Conservation (phyloP, 1,140 invertebrate genomes). For the Sitophilus oryzae region DNA sequence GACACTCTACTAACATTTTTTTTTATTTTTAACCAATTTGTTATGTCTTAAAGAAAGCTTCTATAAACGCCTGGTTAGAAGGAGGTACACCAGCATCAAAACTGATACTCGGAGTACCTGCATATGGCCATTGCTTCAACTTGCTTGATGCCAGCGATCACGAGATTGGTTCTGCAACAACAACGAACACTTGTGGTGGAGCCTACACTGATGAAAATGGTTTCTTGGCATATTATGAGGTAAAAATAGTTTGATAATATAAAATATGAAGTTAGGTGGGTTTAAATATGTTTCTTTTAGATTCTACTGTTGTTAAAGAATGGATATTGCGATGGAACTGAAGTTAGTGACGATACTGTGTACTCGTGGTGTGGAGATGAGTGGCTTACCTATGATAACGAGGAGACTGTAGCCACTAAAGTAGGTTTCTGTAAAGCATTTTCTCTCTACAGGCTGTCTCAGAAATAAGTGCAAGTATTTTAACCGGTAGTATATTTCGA, state of each 20-base stretch:
- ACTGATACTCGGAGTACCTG: slow-evolving; percentile 58
- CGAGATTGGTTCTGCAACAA: slow-evolving; percentile 45
- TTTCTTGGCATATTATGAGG: slow-evolving; percentile 39
- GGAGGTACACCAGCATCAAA: slow-evolving; percentile 50
- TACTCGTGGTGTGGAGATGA: slow-evolving; percentile 14
- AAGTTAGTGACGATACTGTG: slow-evolving; percentile 3
- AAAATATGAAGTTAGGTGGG: too few relatives aligned
- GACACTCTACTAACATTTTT: too few relatives aligned
- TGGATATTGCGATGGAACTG: neutral
- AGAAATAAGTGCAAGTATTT: too few relatives aligned
- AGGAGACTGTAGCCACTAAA: slow-evolving; percentile 10
- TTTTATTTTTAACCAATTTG: too few relatives aligned
- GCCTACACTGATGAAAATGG: slow-evolving; percentile 54
- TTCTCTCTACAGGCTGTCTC: too few relatives aligned
- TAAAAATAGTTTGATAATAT: slow-evolving; percentile 9
- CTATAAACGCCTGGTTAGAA: slow-evolving; percentile 48
- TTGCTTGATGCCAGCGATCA: slow-evolving; percentile 44
- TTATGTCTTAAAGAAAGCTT: slow-evolving; percentile 34
- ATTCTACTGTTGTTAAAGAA: neutral
- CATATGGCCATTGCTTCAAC: slow-evolving; percentile 59
- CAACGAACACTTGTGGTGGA: slow-evolving; percentile 45
- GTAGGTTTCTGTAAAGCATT: slow-evolving; percentile 2
- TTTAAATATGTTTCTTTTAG: neutral
- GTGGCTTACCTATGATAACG: slow-evolving; percentile 21
- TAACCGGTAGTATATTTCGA: too few relatives aligned